These are phyloP conservation scores for Poecile atricapillus DNA, from an alignment of 2,113 vertebrate genomes.

Conservation along the genomic window DNA sequence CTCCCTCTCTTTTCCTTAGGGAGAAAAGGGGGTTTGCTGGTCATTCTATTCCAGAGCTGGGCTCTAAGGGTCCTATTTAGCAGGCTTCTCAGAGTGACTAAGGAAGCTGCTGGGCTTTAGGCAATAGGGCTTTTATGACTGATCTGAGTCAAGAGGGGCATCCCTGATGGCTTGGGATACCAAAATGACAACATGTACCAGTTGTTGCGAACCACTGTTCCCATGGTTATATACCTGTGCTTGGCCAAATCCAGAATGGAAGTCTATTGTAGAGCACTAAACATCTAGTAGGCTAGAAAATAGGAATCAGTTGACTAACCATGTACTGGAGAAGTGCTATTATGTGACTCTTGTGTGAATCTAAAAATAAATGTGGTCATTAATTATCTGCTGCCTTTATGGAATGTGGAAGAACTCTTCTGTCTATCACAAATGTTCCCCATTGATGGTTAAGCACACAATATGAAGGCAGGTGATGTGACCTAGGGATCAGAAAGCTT, in stretches of 20 bases:
- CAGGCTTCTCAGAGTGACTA: background rate
- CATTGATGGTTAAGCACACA: background rate
- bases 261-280: background rate
- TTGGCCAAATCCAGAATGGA: background rate
- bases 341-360: background rate
- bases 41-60: background rate
- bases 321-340: background rate
- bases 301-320: background rate
- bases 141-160: background rate
- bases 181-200: accelerated
- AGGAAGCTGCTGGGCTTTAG: background rate
- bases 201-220: background rate
- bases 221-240: background rate
- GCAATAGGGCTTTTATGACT: background rate
- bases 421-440: background rate
- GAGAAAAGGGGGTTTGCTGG: accelerated
- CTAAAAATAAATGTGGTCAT: background rate
- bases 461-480: background rate
- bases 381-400: background rate
- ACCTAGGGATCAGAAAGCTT: background rate
- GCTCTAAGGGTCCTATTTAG: background rate
- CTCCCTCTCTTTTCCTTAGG: accelerated
- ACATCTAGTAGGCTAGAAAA: background rate
- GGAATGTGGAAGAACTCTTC: background rate
- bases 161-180: background rate